phyloP scores from a whole-genome alignment of 2,888 invertebrate genomes.

The Eupithecia dodoneata region DNA sequence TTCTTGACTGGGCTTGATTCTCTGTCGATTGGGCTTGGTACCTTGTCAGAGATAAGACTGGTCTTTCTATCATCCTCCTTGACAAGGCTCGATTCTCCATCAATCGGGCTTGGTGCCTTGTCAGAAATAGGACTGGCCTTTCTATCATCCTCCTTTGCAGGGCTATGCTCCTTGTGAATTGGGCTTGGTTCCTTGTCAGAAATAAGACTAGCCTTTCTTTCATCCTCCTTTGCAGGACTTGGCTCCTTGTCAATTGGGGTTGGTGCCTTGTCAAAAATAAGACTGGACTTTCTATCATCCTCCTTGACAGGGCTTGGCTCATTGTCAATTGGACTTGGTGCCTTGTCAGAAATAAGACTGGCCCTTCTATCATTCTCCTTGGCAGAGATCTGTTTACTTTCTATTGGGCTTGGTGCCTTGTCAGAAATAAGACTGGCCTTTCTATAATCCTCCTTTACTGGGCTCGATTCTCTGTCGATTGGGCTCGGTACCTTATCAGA shows the following conservation, averaged over 20 bases:
- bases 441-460: background rate
- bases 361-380: background rate
- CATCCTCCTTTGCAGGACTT: background rate
- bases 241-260: background rate
- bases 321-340: constrained; percentile 25
- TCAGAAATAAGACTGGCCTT: background rate
- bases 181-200: background rate
- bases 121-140: constrained; percentile 2
- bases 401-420: background rate
- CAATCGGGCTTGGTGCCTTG: constrained; percentile 19
- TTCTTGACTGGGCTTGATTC: background rate
- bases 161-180: background rate
- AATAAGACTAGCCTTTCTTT: constrained; percentile 22
- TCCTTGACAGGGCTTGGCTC: constrained; percentile 18
- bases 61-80: constrained; percentile 17
- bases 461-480: background rate
- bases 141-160: background rate
- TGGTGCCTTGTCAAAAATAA: background rate
- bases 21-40: constrained; percentile 3
- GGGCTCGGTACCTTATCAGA: constrained; percentile 7
- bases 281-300: constrained; percentile 13
- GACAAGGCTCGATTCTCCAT: constrained; percentile 9
- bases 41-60: constrained; percentile 23
- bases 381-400: constrained; percentile 5
- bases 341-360: background rate